A percentile compares a stretch with the other conserved stretches of the same genome.
Evolutionary conservation across 64 coral and sea anemone genomes (phyloP).

Genomic region (Anthopleura sola): DNA sequence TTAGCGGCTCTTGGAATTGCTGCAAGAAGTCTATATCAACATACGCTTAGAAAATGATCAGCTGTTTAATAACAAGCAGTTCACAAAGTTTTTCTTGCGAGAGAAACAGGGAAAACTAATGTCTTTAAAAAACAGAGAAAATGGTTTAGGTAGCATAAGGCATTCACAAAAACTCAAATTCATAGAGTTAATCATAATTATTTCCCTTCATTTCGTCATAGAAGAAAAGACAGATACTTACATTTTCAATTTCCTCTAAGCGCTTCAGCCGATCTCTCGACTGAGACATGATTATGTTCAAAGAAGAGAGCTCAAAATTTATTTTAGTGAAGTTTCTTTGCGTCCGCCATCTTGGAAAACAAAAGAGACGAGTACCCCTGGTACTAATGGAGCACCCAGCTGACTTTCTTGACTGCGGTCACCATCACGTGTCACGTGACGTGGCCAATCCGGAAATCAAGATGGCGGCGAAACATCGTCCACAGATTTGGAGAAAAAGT

Average conservation of each 20-base stretch:
- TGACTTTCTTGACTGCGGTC: constrained; percentile 26
- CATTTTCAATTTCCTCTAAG: constrained; percentile 94
- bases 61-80: too few species aligned
- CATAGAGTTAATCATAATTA: not conserved
- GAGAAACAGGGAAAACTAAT: too few species aligned
- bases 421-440: constrained; percentile 97
- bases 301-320: not conserved
- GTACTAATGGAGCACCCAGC: constrained; percentile 16
- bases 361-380: not conserved
- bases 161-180: not conserved
- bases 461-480: constrained; percentile 53
- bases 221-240: constrained; percentile 1
- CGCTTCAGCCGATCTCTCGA: constrained; percentile 82
- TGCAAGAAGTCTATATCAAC: too few species aligned
- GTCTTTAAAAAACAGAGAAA: too few species aligned
- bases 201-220: not conserved
- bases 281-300: constrained; percentile 53
- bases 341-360: constrained; percentile 49
- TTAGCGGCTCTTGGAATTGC: too few species aligned
- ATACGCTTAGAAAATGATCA: too few species aligned
- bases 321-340: too few species aligned
- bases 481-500: not conserved
- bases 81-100: too few species aligned
- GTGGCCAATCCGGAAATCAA: constrained; percentile 60
- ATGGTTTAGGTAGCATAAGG: too few species aligned